These are phyloP conservation scores for Melanophora roralis DNA, from an alignment of 2,888 invertebrate genomes.

Conservation along the genomic window DNA sequence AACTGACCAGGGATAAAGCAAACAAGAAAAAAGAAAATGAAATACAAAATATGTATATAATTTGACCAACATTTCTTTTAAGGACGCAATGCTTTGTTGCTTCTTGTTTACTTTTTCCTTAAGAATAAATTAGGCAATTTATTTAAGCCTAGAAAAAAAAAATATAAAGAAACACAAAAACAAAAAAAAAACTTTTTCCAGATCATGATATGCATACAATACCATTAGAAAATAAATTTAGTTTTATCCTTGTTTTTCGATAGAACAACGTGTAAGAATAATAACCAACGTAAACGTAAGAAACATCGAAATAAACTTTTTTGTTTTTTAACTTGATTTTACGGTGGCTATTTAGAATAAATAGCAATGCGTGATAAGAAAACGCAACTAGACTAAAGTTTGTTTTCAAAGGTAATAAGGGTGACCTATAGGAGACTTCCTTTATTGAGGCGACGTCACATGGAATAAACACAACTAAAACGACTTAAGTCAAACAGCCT, in stretches of 20 bases:
- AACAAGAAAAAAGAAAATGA: not conserved
- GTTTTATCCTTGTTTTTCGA: conserved; percentile 45
- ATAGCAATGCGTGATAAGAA: conserved; percentile 73
- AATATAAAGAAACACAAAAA: not conserved
- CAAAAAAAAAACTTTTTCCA: not conserved
- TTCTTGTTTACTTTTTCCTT: conserved; percentile 2
- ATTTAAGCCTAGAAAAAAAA: conserved; percentile 34
- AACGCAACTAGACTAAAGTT: conserved; percentile 65
- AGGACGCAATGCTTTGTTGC: not conserved
- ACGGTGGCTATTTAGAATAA: conserved; percentile 69
- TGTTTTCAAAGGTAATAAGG: not conserved
- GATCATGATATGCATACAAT: conserved; percentile 59
- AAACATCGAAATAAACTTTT: conserved; percentile 25
- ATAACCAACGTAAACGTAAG: not conserved
- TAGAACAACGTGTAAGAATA: not conserved
- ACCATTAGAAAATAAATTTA: conserved; percentile 55
- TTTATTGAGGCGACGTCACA: not conserved
- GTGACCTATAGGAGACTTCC: not conserved
- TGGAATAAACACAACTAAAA: conserved; percentile 28
- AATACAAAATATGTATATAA: not conserved
- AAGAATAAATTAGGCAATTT: conserved; percentile 48
- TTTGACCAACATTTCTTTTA: not conserved
- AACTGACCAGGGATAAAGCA: conserved; percentile 30
- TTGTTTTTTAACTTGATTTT: conserved; percentile 65
- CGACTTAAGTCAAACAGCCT: conserved; percentile 11